Evolutionary conservation across 2,113 vertebrate genomes (phyloP), one percentile per base, ranked within the genome.

Genomic region (Dolichotis patagonum): DNA sequence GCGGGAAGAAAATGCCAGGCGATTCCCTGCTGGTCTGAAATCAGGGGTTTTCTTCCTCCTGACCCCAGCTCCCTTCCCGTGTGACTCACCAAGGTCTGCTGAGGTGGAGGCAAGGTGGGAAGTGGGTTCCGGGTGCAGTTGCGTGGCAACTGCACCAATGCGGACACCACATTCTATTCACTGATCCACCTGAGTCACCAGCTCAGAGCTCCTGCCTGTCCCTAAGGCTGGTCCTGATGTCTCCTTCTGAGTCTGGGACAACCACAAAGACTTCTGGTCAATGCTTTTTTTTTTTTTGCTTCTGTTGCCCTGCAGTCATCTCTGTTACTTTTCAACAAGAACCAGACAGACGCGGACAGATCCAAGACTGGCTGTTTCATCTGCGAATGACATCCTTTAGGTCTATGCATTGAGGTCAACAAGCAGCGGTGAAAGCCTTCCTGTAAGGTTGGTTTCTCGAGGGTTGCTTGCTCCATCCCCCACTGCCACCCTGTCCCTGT

Each of bases 71-170:
- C 3, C 4, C 7, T 22, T 43, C 3, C 49, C 56, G 1, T 1
- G 1, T 16, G n/a, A 20, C 11, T 24, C 94, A 43, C 3, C 26
- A 41, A 88, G 16, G 30, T 77, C 12, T 4, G 8, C 20, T 32
- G 28, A 0, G 14, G 52, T 41, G 32, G 24, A 46, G 38, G 65
- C 0, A 26, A 12, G 10, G 3, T 0, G 9, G 13, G 43, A 43
- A 28, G n/a, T 19, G n/a, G 32, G 41, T 32, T 46, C 49, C n/a
- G 26, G 56, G 46, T 11, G 24, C 20, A 10, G 67, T 14, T n/a
- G 9, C 32, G 0, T 0, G 19, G 12, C n/a, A 3, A 0, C 38
- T 35, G 46, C 3, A 4, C 58, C 32, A 3, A 56, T n/a, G 28
- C 7, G 0, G 10, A 41, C 41, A 22, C 3, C 49, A 28, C 2